A percentile compares a stretch with the other conserved stretches of the same genome.
phyloP scores from a whole-genome alignment of 2,797 vertebrate genomes.

The Coendou prehensilis region DNA sequence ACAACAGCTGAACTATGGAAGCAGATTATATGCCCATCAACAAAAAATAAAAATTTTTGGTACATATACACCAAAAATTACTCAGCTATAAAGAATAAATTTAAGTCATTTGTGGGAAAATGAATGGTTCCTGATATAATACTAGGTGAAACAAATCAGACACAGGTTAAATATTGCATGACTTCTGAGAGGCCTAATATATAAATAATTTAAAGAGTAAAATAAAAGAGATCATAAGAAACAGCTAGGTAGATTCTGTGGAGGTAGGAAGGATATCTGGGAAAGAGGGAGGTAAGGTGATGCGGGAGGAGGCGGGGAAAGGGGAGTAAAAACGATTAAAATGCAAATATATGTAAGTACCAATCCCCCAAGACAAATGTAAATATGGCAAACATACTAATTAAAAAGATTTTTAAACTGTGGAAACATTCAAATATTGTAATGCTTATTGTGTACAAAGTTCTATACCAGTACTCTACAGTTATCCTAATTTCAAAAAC shows the following conservation, averaged over 20 bases:
- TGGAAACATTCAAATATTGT: slow-evolving; percentile 58
- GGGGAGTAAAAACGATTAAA: not conserved
- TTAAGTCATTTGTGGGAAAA: not conserved
- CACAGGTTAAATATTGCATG: not conserved
- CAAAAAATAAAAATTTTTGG: not conserved
- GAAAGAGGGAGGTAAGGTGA: not conserved
- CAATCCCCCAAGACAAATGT: not conserved
- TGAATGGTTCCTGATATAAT: not conserved
- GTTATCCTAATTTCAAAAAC: slow-evolving; percentile 63
- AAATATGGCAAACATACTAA: not conserved
- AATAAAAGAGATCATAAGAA: not conserved
- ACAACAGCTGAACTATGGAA: not conserved
- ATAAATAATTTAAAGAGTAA: not conserved
- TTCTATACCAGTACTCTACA: slow-evolving; percentile 49
- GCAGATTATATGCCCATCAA: not conserved
- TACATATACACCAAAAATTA: not conserved
- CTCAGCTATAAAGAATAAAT: not conserved
- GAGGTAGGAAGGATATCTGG: not conserved
- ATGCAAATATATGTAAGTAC: not conserved
- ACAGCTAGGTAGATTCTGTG: not conserved
- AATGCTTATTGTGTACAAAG: slow-evolving; percentile 57
- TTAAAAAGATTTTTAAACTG: slow-evolving; percentile 42
- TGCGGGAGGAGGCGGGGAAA: not conserved
- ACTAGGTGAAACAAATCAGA: not conserved
- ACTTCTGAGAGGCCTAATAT: not conserved